Conservation (phyloP, 2,888 invertebrate genomes). For the Thymelicus sylvestris region DNA sequence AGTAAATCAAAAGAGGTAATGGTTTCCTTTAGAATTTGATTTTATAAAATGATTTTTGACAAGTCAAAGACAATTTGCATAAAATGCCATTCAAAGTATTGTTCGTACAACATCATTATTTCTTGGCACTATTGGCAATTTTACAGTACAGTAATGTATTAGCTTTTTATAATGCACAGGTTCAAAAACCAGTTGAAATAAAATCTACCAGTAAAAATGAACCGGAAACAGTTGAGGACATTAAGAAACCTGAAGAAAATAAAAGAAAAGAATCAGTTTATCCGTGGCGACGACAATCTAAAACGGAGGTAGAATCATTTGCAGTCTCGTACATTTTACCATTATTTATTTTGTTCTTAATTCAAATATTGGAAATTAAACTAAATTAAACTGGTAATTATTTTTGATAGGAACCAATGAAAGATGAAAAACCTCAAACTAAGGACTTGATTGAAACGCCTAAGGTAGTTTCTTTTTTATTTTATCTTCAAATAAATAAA, state of each 20-base stretch:
- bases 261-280: slow-evolving; percentile 39
- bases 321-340: not conserved
- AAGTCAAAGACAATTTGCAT: no score
- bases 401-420: not conserved
- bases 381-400: not conserved
- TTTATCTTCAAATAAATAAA: not conserved
- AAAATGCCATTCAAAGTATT: not conserved
- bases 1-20: slow-evolving; percentile 10
- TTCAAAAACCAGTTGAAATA: slow-evolving; percentile 11
- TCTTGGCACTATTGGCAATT: no score
- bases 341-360: not conserved
- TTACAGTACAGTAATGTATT: no score
- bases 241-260: slow-evolving; percentile 32
- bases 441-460: slow-evolving; percentile 6
- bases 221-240: slow-evolving; percentile 28
- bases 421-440: slow-evolving; percentile 12
- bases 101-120: no score
- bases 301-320: slow-evolving; percentile 42
- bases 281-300: slow-evolving; percentile 46
- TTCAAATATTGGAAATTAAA: not conserved
- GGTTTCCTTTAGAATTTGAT: not conserved
- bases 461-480: slow-evolving; percentile 13
- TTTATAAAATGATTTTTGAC: no score
- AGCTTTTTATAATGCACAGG: slow-evolving; percentile 9
- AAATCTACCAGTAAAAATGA: slow-evolving; percentile 33